These are phyloP conservation scores for Phenganax marumi DNA, from an alignment of 92 coral and sea anemone genomes.

Conservation along the genomic window DNA sequence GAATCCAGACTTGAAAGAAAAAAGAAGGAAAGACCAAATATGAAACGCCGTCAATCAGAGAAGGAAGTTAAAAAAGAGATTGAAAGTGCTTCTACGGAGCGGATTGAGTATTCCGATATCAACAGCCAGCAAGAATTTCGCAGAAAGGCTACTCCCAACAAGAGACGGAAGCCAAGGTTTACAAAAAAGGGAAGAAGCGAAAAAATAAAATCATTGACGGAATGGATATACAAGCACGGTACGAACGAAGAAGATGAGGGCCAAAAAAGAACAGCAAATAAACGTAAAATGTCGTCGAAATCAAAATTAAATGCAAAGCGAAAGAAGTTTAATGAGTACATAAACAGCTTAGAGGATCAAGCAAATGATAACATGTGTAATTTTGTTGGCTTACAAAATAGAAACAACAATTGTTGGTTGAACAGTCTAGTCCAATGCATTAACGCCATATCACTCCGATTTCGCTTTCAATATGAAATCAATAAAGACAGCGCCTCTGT, in stretches of 20 bases:
- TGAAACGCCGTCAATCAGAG: too few species aligned
- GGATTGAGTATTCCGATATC: not conserved
- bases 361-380: not conserved
- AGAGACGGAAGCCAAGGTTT: not conserved
- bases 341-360: not conserved
- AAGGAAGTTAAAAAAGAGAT: not conserved
- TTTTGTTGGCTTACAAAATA: not conserved
- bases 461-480: not conserved
- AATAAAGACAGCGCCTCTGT: not conserved
- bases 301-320: not conserved
- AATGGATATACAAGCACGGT: constrained; percentile 1
- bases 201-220: not conserved
- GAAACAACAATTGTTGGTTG: not conserved
- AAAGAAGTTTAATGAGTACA: not conserved
- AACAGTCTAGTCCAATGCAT: constrained; percentile 3
- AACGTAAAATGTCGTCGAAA: not conserved
- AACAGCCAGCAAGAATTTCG: not conserved
- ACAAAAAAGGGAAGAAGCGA: not conserved
- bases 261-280: not conserved
- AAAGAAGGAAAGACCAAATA: not conserved
- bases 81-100: not conserved
- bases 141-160: not conserved
- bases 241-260: not conserved
- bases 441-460: not conserved
- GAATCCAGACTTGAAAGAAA: not conserved